Percentiles rank a stretch among this genome's conserved stretches.
These are phyloP conservation scores for Heliconius sara DNA, from an alignment of 2,888 invertebrate species.

Conservation along the genomic window DNA sequence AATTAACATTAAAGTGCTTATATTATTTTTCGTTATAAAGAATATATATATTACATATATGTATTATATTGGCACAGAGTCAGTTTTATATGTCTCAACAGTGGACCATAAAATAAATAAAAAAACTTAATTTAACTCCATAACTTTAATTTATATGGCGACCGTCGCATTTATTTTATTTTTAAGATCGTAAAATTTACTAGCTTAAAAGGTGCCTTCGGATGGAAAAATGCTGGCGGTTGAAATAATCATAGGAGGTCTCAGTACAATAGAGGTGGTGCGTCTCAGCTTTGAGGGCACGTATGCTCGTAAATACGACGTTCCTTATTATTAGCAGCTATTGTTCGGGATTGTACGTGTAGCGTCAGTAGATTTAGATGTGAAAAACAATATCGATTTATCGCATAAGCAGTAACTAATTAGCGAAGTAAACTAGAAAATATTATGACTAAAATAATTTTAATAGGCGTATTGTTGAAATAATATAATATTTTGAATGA, in stretches of 20 bases:
- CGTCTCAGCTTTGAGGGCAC: conserved; percentile 78
- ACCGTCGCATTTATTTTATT: conserved; percentile 68
- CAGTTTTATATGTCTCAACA: too few relatives aligned
- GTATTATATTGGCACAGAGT: too few relatives aligned
- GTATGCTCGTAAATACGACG: conserved; percentile 82
- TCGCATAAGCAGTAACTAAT: background rate
- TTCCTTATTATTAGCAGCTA: conserved; percentile 82
- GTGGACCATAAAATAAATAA: background rate
- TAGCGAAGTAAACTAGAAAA: background rate
- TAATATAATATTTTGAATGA: background rate
- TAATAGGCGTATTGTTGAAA: background rate
- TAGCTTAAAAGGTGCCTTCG: conserved; percentile 72
- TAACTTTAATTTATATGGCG: conserved; percentile 66
- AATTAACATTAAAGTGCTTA: too few relatives aligned
- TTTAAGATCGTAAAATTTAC: conserved; percentile 68
- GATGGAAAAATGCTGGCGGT: conserved; percentile 75
- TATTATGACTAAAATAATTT: background rate
- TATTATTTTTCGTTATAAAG: too few relatives aligned
- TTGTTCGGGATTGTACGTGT: conserved; percentile 76
- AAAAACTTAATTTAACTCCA: conserved; percentile 30
- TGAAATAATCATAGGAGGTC: conserved; percentile 84
- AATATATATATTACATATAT: too few relatives aligned
- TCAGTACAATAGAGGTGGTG: conserved; percentile 78
- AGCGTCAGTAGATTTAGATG: conserved; percentile 64
- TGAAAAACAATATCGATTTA: conserved; percentile 43